Conservation (phyloP, 2,888 invertebrate genomes). For the Disparrhopalites patrizii region DNA sequence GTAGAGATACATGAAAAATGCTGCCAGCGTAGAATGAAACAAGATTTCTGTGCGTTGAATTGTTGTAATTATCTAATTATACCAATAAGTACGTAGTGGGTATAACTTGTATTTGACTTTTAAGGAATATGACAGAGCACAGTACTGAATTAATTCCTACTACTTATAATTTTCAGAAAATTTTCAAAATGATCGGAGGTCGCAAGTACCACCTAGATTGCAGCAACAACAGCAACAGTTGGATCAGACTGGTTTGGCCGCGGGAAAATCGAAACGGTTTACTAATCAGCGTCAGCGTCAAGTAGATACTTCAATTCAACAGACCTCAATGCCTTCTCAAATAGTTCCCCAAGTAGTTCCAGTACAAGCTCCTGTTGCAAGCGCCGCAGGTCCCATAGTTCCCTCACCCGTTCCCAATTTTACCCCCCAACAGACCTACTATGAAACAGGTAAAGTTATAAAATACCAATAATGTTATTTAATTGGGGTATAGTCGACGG, state of each 20-base stretch:
- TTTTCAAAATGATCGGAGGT: conserved; percentile 33
- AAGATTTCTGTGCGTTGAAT: too few species aligned
- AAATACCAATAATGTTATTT: conserved; percentile 8
- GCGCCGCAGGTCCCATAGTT: conserved; percentile 34
- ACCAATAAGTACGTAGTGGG: too few species aligned
- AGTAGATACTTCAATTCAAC: conserved; percentile 19
- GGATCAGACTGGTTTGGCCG: conserved; percentile 48
- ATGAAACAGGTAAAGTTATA: conserved; percentile 36
- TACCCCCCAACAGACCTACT: conserved; percentile 37
- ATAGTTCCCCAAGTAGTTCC: conserved; percentile 37
- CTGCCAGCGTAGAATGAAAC: too few species aligned
- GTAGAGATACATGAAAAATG: too few species aligned
- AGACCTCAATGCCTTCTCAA: conserved; percentile 11
- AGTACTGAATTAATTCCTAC: too few species aligned
- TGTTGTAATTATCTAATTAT: too few species aligned
- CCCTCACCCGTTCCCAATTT: conserved; percentile 40
- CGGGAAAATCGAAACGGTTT: conserved; percentile 61
- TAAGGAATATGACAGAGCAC: too few species aligned
- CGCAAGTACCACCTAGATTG: conserved; percentile 42
- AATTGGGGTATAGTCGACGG: background rate
- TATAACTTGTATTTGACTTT: too few species aligned
- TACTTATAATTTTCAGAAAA: too few species aligned
- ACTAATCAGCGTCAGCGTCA: conserved; percentile 61
- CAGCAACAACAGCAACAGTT: conserved; percentile 30
- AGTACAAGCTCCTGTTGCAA: conserved; percentile 37